These are phyloP conservation scores for Acrocephalus scirpaceus DNA, from an alignment of 2,797 vertebrate genomes.

Conservation along the genomic window DNA sequence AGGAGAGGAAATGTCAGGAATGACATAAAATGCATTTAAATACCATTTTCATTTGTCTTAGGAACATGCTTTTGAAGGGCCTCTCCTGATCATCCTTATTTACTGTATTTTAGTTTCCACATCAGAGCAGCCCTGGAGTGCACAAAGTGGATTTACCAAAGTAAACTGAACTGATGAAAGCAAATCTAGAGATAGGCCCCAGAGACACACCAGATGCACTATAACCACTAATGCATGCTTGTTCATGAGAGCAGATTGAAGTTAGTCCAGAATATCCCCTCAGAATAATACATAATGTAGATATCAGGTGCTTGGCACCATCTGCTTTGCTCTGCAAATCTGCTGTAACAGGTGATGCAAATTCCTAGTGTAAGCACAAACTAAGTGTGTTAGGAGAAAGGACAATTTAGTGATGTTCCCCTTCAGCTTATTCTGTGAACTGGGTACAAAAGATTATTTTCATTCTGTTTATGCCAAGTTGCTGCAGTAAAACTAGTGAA, in stretches of 20 bases:
- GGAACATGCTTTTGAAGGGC: neutral
- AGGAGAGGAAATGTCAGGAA: neutral
- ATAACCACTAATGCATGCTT: neutral
- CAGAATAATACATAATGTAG: neutral
- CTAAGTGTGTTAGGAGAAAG: neutral
- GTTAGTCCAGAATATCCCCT: neutral
- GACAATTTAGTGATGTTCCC: neutral
- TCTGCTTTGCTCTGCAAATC: conserved; percentile 22
- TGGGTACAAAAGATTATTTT: neutral
- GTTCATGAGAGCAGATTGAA: neutral
- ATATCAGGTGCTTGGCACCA: neutral
- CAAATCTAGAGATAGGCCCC: neutral
- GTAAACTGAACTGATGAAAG: conserved; percentile 27
- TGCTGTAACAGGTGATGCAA: conserved; percentile 23
- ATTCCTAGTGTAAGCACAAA: neutral
- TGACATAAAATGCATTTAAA: neutral
- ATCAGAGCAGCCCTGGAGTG: neutral
- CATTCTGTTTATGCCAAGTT: neutral
- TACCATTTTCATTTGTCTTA: neutral
- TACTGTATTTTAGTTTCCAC: neutral
- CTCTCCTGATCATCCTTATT: neutral
- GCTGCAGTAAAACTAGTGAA: neutral
- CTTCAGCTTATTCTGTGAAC: neutral
- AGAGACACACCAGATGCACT: neutral
- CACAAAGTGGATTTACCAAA: conserved; percentile 28